Percentiles rank a stretch among this genome's conserved stretches.
Conservation (phyloP, 2,113 vertebrate genomes). For the Hippocampus mohnikei region DNA sequence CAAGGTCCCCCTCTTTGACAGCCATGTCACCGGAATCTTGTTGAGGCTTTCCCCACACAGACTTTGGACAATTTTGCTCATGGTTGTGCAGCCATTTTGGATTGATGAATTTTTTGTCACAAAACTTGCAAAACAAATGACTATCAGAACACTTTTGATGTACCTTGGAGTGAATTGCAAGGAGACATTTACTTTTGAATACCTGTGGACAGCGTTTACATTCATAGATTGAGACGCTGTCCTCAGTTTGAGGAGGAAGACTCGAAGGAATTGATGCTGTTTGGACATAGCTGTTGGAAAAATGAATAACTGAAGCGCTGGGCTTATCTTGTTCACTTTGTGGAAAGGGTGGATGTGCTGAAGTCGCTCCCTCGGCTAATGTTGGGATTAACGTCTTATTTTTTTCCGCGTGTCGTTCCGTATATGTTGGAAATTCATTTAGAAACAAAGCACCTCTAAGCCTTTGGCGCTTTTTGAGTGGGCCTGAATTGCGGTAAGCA, state of each 20-base stretch:
- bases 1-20: conserved; percentile 23
- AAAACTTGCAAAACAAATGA: conserved; percentile 85
- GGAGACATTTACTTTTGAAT: conserved; percentile 77
- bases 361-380: conserved; percentile 30
- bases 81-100: conserved; percentile 84
- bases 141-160: conserved; percentile 83
- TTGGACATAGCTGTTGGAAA: conserved; percentile 35
- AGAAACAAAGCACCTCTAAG: conserved; percentile 45
- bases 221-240: conserved; percentile 67
- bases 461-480: conserved; percentile 75
- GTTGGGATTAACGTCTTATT: conserved; percentile 30
- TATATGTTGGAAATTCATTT: conserved; percentile 39
- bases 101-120: conserved; percentile 88
- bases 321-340: conserved; percentile 43
- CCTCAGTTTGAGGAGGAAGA: conserved; percentile 63
- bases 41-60: conserved; percentile 43
- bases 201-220: conserved; percentile 83
- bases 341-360: conserved; percentile 46
- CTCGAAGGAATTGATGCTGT: conserved; percentile 61
- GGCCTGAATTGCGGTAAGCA: conserved; percentile 62
- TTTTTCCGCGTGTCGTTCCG: conserved; percentile 37
- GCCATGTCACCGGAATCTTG: conserved; percentile 41
- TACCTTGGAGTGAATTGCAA: conserved; percentile 79
- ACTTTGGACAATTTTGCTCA: conserved; percentile 78
- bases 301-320: conserved; percentile 27